Base-by-base conservation (phyloP, 2,888 invertebrate genomes). In the Ectemnius cavifrons region DNA sequence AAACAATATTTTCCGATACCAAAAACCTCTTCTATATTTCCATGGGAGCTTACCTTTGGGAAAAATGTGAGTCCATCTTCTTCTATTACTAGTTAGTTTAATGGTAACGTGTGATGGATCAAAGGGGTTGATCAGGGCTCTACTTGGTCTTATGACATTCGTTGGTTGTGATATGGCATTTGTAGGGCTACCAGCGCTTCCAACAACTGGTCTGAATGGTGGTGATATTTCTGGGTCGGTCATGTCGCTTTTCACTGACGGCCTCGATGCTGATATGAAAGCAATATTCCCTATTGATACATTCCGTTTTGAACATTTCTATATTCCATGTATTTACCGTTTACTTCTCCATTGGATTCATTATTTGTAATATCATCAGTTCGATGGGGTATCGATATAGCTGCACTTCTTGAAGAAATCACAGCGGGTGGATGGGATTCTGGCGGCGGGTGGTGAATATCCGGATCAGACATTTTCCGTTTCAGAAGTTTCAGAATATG, bases 1-100 rank as follows among this genome's bases (percentile, higher is more conserved):
- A 60, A 70, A 65, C 46, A 52, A 56, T 67, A 62, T 49, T 59
- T 57, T 2, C n/a, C 45, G 63, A 60, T n/a, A 66, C 45, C 46
- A 28, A 37, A 46, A 11, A 62, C 8, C 57, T 23, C 8, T 20
- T 14, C 8, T 5, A 57, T 66, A 58, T 20, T 45, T 16, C 5
- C 16, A 18, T 59, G 23, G 59, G 61, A 46, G 52, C 57, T 73
- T 75, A 94, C 95, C 95, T 93, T 97, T 97, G 2, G 99, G 99
- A 91, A 99, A 99, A 85, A 99, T 99, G 91, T 99, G 99, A 0
- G 98, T 98, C 99, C 99, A 99, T 70, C 99, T 93, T 46, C 99
- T 92, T 62, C 99, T 93, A 91, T 98, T 98, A 65, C 98, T 98
- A 0, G 98, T 99, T 61, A 98, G 92, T 91, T 98, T 98, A 81